These are phyloP conservation scores for Premnoplex brunnescens DNA, from an alignment of 2,797 vertebrate species.

Conservation along the genomic window DNA sequence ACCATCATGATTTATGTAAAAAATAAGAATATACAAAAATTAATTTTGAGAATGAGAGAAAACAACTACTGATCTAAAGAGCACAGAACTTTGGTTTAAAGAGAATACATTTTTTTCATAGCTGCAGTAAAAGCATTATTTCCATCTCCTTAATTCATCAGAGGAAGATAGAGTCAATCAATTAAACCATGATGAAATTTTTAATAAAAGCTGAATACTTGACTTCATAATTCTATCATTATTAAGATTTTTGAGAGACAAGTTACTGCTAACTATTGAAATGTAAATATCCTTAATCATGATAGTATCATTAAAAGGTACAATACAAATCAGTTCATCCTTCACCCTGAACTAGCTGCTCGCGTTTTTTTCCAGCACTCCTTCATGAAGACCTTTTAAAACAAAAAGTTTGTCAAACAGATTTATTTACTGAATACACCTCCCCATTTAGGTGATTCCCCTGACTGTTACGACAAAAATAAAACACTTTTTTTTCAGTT, in stretches of 20 bases:
- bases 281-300: background rate
- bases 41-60: background rate
- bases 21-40: background rate
- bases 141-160: background rate
- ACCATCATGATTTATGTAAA: accelerated
- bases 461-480: background rate
- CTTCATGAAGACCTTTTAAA: background rate
- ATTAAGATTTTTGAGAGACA: background rate
- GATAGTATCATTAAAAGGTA: background rate
- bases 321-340: background rate
- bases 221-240: background rate
- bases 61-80: background rate
- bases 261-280: background rate
- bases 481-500: background rate
- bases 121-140: background rate
- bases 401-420: background rate
- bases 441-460: background rate
- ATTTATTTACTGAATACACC: background rate
- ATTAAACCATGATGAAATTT: background rate
- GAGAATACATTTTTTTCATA: background rate
- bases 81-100: background rate
- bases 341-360: background rate
- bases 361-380: background rate
- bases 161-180: background rate
- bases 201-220: background rate